A percentile compares a stretch with the other conserved stretches of the same genome.
These are phyloP conservation scores for Oreochromis aureus DNA, from an alignment of 2,113 vertebrate genomes.

Conservation along the genomic window DNA sequence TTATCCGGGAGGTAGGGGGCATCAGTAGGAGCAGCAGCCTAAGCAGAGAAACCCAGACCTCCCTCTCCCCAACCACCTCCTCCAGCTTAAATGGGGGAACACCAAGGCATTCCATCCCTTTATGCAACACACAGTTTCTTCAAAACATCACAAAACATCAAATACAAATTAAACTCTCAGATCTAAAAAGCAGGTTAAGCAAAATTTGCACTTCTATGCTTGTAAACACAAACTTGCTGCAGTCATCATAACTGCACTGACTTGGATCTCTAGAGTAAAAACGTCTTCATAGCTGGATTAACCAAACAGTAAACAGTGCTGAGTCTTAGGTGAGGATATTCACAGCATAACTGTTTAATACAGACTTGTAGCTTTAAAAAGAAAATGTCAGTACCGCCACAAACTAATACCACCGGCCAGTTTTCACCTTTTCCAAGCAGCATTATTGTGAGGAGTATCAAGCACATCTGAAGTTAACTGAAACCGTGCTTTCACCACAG, in stretches of 20 bases:
- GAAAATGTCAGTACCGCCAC: background rate
- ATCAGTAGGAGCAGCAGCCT: background rate
- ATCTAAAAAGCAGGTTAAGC: background rate
- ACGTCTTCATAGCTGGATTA: background rate
- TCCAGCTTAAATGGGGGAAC: background rate
- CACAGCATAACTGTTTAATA: background rate
- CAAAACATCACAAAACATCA: background rate
- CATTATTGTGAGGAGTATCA: background rate
- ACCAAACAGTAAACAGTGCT: background rate
- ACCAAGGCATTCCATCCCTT: background rate
- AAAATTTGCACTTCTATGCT: background rate
- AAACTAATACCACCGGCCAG: background rate
- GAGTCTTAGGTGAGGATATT: background rate
- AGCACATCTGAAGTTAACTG: background rate
- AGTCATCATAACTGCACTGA: background rate
- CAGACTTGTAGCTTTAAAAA: background rate
- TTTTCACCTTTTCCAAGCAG: background rate
- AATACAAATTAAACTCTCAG: background rate
- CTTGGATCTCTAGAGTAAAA: background rate
- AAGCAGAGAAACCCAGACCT: background rate
- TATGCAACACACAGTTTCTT: background rate
- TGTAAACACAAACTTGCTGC: background rate
- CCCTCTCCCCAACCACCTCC: background rate
- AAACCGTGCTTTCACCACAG: background rate
- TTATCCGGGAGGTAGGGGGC: background rate